Base-by-base conservation (phyloP, 2,888 invertebrate species). In the Ischnus inquisitorius region DNA sequence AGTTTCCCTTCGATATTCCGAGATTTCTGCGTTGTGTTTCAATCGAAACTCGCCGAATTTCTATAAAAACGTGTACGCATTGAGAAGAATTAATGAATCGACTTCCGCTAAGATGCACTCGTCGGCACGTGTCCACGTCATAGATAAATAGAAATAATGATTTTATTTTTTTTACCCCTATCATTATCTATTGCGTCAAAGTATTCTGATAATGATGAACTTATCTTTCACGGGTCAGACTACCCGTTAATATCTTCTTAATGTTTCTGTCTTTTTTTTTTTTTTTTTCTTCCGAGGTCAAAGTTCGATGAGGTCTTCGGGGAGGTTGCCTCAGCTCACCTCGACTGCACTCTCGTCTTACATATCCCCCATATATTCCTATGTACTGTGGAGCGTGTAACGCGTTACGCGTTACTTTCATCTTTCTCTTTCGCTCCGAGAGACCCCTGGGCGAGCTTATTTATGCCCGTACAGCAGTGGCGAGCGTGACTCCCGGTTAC, bases 381-480 rank as follows among this genome's bases (percentile, higher is more conserved):
- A 25, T 19, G 34, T 62, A 67, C 51, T 41, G 48, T 34, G 60
- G 67, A 68, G 51, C 76, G 67, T 54, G 67, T 67, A 67, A 64
- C 74, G 57, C 57, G 72, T 68, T 43, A 43, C 54, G 69, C 81
- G 76, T 65, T 48, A 48, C 46, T 62, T 57, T 46, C 39, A 25
- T 12, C 60, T 62, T 57, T 68, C 48, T 22, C 34, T 41, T 68
- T 80, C 60, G 39, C 75, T 68, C n/a, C 41, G 12, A 57, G 12
- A 57, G n/a, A 51, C 67, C 41, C 39, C 41, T 39, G 67, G 41
- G 41, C n/a, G 80, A 48, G 62, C 54, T 67, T 74, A 79, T 79
- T 79, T 74, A 68, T 75, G 54, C 74, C 71, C 12, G 34, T 54
- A 22, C 2, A 54, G 67, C 67, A 5, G 43, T 16, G 65, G 43